A percentile compares a stretch with the other conserved stretches of the same genome.
phyloP scores from a whole-genome alignment of 2,113 vertebrate species.

The Eubucco bourcierii region DNA sequence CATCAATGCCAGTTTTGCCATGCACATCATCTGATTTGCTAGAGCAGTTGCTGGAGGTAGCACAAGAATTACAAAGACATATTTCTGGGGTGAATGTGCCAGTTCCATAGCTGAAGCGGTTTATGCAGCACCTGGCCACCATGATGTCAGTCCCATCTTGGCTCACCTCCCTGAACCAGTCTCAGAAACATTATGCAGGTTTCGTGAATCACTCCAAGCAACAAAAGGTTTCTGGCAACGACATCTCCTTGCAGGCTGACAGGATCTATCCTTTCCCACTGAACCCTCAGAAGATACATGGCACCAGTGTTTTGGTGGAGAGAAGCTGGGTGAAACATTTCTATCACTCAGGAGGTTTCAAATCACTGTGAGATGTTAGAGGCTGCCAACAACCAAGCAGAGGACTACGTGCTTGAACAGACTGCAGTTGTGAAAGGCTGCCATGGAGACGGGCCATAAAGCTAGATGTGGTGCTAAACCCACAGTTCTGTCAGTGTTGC shows the following conservation, averaged over 20 bases:
- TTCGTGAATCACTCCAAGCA: neutral
- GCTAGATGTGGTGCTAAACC: neutral
- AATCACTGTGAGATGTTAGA: neutral
- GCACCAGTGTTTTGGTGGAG: neutral
- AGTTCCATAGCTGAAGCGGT: slow-evolving; percentile 7
- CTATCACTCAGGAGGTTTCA: neutral
- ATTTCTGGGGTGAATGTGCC: neutral
- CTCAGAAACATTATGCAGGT: neutral
- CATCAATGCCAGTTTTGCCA: neutral
- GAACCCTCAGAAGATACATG: neutral
- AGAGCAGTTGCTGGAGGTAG: neutral
- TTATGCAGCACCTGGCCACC: slow-evolving; percentile 16
- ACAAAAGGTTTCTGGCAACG: neutral
- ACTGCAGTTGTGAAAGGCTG: neutral
- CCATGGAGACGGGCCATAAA: neutral
- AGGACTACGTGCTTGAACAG: neutral
- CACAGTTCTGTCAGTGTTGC: neutral
- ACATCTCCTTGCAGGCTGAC: neutral
- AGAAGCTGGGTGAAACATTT: neutral
- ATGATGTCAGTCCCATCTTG: neutral
- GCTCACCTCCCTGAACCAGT: neutral
- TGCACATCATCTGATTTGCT: neutral
- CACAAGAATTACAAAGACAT: neutral
- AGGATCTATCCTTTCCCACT: neutral
- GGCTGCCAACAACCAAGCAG: neutral